Evolutionary conservation across 2,888 invertebrate species (phyloP).

Genomic region (Hanleya hanleyi): DNA sequence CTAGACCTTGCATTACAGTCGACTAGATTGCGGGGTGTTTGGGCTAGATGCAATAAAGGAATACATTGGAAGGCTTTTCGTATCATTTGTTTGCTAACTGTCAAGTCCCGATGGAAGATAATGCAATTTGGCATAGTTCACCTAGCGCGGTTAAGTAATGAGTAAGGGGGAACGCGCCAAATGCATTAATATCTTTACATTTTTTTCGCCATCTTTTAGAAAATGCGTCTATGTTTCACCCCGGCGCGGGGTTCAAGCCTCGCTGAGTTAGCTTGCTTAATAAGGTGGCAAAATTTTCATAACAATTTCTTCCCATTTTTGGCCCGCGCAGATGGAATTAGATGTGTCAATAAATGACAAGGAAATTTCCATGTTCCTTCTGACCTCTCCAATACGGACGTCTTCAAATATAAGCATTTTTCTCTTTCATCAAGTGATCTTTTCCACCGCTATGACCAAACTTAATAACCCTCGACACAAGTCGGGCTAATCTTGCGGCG

Average conservation of each 20-base stretch:
- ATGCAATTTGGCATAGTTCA: background rate
- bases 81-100: background rate
- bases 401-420: slow-evolving; percentile 2
- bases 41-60: background rate
- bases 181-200: background rate
- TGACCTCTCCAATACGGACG: slow-evolving; percentile 4
- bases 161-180: background rate
- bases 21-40: too few relatives aligned
- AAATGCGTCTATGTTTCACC: background rate
- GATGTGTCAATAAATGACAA: background rate
- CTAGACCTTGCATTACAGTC: background rate
- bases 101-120: background rate
- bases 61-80: background rate
- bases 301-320: background rate
- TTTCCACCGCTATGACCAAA: background rate
- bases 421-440: background rate
- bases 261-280: background rate
- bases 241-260: background rate
- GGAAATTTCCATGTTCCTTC: background rate
- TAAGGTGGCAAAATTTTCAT: background rate
- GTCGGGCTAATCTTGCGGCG: too few relatives aligned
- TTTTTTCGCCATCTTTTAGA: background rate
- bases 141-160: background rate
- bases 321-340: background rate
- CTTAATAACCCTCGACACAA: too few relatives aligned